A percentile compares a stretch with the other conserved stretches of the same genome.
Evolutionary conservation across 1,140 invertebrate species (phyloP).

Genomic region (Chelonus insularis): DNA sequence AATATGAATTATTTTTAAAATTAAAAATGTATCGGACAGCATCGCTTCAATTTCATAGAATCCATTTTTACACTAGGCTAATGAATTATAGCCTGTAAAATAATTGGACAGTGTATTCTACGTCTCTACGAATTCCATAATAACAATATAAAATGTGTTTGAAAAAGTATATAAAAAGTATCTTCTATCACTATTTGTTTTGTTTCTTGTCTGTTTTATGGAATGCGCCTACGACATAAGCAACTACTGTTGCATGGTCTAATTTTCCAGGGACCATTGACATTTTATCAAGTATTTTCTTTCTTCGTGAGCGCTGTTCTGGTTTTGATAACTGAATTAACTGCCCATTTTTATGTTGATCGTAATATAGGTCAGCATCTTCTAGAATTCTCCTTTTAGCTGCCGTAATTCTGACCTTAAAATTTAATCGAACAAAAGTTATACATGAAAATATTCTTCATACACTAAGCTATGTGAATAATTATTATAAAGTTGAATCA

Average conservation of each 20-base stretch:
- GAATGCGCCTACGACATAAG: constrained; percentile 72
- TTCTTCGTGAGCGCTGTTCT: constrained; percentile 69
- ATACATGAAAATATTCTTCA: neutral
- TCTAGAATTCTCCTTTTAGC: constrained; percentile 80
- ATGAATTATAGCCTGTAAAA: no score
- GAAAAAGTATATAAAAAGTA: no score
- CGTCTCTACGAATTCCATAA: no score
- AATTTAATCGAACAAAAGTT: neutral
- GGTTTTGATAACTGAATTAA: constrained; percentile 63
- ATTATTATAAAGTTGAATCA: no score
- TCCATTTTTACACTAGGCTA: no score
- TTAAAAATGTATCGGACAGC: no score
- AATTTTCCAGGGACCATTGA: constrained; percentile 86
- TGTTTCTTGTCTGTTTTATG: constrained; percentile 28
- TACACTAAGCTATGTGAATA: neutral
- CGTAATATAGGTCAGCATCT: constrained; percentile 78
- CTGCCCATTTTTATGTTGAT: constrained; percentile 59
- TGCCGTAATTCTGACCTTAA: constrained; percentile 66
- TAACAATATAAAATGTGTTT: no score
- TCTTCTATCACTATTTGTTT: no score
- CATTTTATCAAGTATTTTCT: constrained; percentile 73
- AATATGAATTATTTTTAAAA: no score
- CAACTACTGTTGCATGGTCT: constrained; percentile 87
- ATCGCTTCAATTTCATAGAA: no score
- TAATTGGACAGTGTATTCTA: no score